These are phyloP conservation scores for Ormyrus labotus DNA, from an alignment of 2,888 invertebrate species.

Conservation along the genomic window DNA sequence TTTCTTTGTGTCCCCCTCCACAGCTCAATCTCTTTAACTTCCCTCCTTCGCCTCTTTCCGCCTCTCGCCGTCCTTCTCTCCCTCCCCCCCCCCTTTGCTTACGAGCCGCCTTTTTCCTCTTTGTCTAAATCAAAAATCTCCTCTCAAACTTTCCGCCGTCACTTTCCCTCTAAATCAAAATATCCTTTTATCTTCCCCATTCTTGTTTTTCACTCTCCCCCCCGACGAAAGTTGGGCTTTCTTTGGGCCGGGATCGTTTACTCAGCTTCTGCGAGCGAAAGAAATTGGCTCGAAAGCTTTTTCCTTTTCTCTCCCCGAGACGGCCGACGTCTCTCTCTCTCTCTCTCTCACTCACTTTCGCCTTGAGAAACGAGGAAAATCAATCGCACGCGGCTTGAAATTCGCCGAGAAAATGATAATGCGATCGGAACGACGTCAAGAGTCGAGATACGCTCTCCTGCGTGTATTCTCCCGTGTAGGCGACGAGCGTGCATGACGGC, in stretches of 20 bases:
- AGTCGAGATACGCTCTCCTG: too few relatives aligned
- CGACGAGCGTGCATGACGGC: neutral
- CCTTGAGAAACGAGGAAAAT: slow-evolving; percentile 9
- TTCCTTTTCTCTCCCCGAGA: neutral
- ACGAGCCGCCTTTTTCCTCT: neutral
- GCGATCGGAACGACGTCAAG: neutral
- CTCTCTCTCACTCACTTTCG: neutral
- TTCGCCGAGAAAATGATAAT: slow-evolving; percentile 3
- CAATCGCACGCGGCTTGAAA: neutral
- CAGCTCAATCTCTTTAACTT: slow-evolving; percentile 22
- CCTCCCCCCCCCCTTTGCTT: neutral
- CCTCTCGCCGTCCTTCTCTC: neutral
- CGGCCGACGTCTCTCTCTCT: too few relatives aligned
- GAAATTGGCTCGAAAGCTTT: slow-evolving; percentile 19
- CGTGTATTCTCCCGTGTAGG: neutral
- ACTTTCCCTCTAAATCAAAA: slow-evolving; percentile 33
- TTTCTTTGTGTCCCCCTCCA: slow-evolving; percentile 2
- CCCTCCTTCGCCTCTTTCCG: neutral
- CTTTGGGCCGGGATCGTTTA: slow-evolving; percentile 21
- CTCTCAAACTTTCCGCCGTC: slow-evolving; percentile 1
- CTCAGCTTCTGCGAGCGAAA: neutral
- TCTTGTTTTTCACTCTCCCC: slow-evolving; percentile 11
- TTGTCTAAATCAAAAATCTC: slow-evolving; percentile 20
- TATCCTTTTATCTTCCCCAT: slow-evolving; percentile 16
- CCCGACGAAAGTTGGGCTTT: neutral